Evolutionary conservation across 2,888 invertebrate species (phyloP), one percentile per base, ranked within the genome.

Genomic region (Stramonita haemastoma): DNA sequence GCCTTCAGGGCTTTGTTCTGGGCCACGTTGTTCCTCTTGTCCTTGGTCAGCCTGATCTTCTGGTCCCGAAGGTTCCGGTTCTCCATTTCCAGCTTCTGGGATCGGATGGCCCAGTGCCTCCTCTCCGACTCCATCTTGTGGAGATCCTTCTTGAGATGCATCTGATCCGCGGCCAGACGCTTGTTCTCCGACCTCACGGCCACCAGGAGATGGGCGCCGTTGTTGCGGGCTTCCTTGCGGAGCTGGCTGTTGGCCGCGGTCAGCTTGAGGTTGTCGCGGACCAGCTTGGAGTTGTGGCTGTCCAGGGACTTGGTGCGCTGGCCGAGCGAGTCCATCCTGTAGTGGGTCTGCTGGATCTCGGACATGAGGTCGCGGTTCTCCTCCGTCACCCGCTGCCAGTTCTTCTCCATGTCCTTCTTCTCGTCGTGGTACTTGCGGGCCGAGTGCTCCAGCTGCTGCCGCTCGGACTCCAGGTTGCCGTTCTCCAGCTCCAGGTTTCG

Each of bases 1-100:
- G 73, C 84, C 86, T 81, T 89, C 34, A 91, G 85, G 19, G 73
- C 32, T 66, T 88, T 89, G 87, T 88, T 91, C 70, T 91, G 88
- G 11, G 60, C 79, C n/a, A 13, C 15, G 66, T 34, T 84, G 70
- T 86, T 86, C 19, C 83, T 90, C 90, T 93, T 94, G 36, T 92
- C 90, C 22, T 92, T 92, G 87, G 90, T 86, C 26, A 92, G 88
- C 89, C 92, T 91, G 70, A 91, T 90, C 60, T 92, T 92, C 87
- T 93, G 93, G n/a, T 93, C 93, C 19, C 93, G 92, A 84, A 94
- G 90, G 85, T 92, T 92, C 32, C 92, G 92, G 87, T 93, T 93
- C 85, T 94, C 93, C 83, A 91, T 89, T 17, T 90, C 89, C 66
- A 91, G 73, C 56, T 90, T 91, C 86, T 90, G 90, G 88, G 89